Conservation (phyloP, 2,888 invertebrate species). For the Erynnis tages region DNA sequence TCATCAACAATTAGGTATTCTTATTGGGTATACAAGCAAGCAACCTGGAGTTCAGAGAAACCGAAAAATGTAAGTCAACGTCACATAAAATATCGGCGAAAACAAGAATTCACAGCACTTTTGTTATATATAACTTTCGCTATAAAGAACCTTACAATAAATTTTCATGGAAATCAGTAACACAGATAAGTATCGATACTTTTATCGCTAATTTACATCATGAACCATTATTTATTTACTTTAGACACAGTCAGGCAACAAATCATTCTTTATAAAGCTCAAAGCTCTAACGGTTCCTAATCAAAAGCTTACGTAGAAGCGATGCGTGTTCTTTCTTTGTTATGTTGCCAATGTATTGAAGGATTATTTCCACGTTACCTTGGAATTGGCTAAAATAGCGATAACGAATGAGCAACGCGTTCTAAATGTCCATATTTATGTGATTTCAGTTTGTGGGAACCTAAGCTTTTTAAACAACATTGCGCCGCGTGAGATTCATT, state of each 20-base stretch:
- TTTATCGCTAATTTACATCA: not conserved
- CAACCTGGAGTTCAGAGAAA: too few relatives aligned
- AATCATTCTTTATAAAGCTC: slow-evolving; percentile 10
- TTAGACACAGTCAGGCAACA: not conserved
- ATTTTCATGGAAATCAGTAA: too few relatives aligned
- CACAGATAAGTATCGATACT: not conserved
- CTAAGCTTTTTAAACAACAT: slow-evolving; percentile 8
- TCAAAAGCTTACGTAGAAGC: slow-evolving; percentile 12
- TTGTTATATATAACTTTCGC: too few relatives aligned
- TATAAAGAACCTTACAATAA: too few relatives aligned
- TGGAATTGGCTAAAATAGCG: slow-evolving; percentile 35
- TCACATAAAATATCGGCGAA: too few relatives aligned
- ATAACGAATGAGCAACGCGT: slow-evolving; percentile 30
- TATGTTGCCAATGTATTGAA: slow-evolving; percentile 23
- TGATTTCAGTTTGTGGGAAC: slow-evolving; percentile 15
- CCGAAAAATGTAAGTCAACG: too few relatives aligned
- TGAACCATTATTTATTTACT: not conserved
- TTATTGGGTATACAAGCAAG: too few relatives aligned
- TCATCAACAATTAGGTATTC: too few relatives aligned
- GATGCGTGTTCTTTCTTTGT: slow-evolving; percentile 24
- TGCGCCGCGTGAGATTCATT: not conserved
- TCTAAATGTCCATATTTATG: slow-evolving; percentile 34
- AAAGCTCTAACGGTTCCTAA: slow-evolving; percentile 6
- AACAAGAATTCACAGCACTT: too few relatives aligned
- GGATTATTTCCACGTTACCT: slow-evolving; percentile 30